Evolutionary conservation across 92 coral and sea anemone species (phyloP), one percentile per base, ranked within the genome.

Genomic region (Virgularia gustaviana): DNA sequence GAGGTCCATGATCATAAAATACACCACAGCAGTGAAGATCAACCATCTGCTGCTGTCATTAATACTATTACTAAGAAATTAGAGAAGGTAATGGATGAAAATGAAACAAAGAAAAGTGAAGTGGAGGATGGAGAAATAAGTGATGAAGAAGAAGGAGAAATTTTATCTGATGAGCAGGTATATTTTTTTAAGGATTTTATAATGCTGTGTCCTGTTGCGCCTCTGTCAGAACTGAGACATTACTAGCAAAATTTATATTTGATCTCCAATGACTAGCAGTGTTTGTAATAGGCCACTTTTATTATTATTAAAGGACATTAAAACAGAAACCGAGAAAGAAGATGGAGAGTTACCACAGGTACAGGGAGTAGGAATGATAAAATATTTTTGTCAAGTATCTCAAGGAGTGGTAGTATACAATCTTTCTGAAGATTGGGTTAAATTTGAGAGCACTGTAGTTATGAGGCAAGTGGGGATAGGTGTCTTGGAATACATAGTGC

Each of bases 81-180:
- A 60, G 73, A 54, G 85, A 79, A 52, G 84, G 90, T 8, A 87
- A 86, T 89, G 32, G 90, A 86, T 31, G 88, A 49, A 34, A 61
- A 47, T 6, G 45, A 68, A 47, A 35, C 36, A 55, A 68, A 68
- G 19, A 61, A 49, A 5, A 68, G 75, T 34, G 75, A 68, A 47
- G 75, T 51, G 16, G 75, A 68, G 15, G 75, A 68, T 20, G 75
- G 75, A 24, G 75, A 68, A 29, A 68, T 68, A 10, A 31, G 55
- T n/a, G 90, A 87, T 19, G 96, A 89, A 65, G 96, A 89, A 79
- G 96, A 89, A 71, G 96, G 96, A 32, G 90, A 89, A 41, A 89
- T 89, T 63, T 61, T 89, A 24, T 89, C 96, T 11, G 96, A 86
- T 54, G 86, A 88, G 27, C 90, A 89, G 39, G 80, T 65, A 42